phyloP scores from a whole-genome alignment of 2,797 vertebrate species.

The Phalloptychus januarius region DNA sequence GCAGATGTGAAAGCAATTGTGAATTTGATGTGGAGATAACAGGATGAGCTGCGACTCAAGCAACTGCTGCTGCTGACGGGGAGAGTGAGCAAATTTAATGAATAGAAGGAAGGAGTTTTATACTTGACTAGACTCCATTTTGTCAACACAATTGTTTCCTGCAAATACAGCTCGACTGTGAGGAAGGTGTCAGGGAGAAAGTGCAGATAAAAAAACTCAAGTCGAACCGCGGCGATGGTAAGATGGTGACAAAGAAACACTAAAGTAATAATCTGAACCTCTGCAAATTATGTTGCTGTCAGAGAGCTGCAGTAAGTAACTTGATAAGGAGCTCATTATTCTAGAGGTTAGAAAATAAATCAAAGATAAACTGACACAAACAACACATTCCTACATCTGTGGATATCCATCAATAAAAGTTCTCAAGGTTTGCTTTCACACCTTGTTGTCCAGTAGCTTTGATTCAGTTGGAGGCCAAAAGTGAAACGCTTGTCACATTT shows the following conservation, averaged over 20 bases:
- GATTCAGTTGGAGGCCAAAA: no score
- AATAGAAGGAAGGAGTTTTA: conserved; percentile 44
- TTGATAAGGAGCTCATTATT: conserved; percentile 3
- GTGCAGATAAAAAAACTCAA: conserved; percentile 10
- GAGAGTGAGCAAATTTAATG: conserved; percentile 67
- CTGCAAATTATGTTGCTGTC: background rate
- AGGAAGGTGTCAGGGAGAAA: conserved; percentile 34
- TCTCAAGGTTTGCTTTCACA: background rate
- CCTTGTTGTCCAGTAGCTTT: no score
- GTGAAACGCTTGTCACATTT: no score
- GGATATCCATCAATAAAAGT: background rate
- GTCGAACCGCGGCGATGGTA: background rate
- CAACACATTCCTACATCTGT: background rate
- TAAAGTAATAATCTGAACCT: background rate
- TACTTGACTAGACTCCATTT: conserved; percentile 55
- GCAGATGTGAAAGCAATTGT: conserved; percentile 51
- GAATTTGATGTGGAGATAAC: conserved; percentile 64
- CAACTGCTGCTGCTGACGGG: conserved; percentile 29
- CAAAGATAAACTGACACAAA: background rate
- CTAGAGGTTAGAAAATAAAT: background rate
- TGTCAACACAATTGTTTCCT: conserved; percentile 52
- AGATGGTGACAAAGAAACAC: background rate
- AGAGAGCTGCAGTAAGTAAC: conserved; percentile 3
- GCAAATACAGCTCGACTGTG: conserved; percentile 32
- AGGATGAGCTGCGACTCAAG: conserved; percentile 49